Base-by-base conservation (phyloP, 2,113 vertebrate species). In the Anseranas semipalmata region DNA sequence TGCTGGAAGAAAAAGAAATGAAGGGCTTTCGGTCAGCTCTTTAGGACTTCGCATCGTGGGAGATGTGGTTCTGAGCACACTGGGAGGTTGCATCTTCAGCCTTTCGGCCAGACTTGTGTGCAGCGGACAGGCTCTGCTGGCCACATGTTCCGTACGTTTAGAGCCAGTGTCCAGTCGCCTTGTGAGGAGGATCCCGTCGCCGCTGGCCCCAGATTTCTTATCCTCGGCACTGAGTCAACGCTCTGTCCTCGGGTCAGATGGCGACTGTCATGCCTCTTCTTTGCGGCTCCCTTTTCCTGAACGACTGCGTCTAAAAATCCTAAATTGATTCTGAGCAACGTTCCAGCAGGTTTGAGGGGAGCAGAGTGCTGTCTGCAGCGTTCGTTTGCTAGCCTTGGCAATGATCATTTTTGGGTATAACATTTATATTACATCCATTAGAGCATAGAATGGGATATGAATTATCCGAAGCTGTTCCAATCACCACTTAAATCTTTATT, bases 401-500 rank as follows among this genome's bases (percentile, higher is more conserved):
- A 52, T 71, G 91, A 74, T 67, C 30, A 4, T 41, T 59, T 89
- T 91, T 78, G 87, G 56, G 72, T 93, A 94, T 94, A 95, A 89
- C 86, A 77, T 96, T 94, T 94, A 87, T 92, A 70, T 93, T 85
- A 56, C 75, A 90, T 87, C 86, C 86, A 81, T 95, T 95, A 97
- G 86, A 92, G 73, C 77, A 70, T 45, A n/a, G 86, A 93, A 94
- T 80, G 84, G 63, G 60, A 71, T 91, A 94, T 83, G 86, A 96
- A 90, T 96, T 96, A 92, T 68, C 87, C 87, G 84, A 76, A 93
- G 87, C 72, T 94, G 90, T 90, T 96, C 74, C 84, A 78, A 60
- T 93, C 85, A 76, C 84, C 90, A 82, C 90, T 95, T 94, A 92
- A 85, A 90, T 95, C 84, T 97, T 96, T 91, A 91, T 63, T 87